Conservation (phyloP, 2,113 vertebrate species). For the Phrynosoma platyrhinos region DNA sequence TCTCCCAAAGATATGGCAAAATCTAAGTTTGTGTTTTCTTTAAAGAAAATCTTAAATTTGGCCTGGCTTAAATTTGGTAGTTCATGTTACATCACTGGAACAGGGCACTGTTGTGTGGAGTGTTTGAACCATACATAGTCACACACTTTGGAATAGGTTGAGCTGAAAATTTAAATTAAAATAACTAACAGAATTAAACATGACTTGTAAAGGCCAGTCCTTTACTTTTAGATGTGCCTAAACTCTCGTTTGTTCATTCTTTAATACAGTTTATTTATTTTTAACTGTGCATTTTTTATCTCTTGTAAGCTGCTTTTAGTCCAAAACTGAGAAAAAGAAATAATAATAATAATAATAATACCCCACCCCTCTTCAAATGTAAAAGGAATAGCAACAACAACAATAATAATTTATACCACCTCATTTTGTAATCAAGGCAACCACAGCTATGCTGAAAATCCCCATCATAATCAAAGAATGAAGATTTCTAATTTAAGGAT, state of each 20-base stretch:
- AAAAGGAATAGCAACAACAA: no score
- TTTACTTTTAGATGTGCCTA: not conserved
- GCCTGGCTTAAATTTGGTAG: not conserved
- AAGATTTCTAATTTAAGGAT: no score
- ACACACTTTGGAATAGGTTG: not conserved
- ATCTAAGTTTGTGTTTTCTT: not conserved
- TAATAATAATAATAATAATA: no score
- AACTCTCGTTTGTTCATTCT: not conserved
- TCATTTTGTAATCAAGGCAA: not conserved
- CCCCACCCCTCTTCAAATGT: not conserved
- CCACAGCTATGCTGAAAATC: not conserved
- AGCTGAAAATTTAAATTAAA: not conserved
- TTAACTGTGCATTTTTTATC: no score
- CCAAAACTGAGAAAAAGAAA: not conserved
- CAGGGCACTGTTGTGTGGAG: not conserved
- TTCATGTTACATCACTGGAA: no score
- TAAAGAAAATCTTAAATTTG: not conserved
- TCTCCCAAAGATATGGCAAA: not conserved
- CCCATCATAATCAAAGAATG: not conserved
- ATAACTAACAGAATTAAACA: not conserved
- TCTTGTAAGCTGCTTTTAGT: not conserved
- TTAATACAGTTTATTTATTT: not conserved
- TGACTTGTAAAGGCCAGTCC: not conserved
- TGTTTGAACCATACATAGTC: not conserved
- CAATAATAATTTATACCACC: not conserved